phyloP scores from a whole-genome alignment of 2,797 vertebrate species.

The Carapus acus region DNA sequence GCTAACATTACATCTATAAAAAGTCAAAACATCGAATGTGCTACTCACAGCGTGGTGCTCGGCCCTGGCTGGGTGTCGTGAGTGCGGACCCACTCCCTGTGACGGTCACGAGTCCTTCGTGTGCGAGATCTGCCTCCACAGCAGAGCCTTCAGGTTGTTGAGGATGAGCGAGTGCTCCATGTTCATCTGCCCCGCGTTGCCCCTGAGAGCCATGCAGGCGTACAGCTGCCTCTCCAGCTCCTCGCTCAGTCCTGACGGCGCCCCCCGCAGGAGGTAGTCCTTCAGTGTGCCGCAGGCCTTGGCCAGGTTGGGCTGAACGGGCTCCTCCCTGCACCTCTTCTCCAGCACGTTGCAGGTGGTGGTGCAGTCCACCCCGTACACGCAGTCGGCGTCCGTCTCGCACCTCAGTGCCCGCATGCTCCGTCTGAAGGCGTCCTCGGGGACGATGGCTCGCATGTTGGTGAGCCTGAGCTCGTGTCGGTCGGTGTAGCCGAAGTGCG shows the following conservation, averaged over 20 bases:
- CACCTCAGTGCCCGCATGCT: constrained; percentile 84
- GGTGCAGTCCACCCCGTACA: constrained; percentile 86
- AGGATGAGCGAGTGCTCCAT: constrained; percentile 98
- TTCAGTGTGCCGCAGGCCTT: constrained; percentile 91
- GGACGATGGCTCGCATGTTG: constrained; percentile 81
- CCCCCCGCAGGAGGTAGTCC: constrained; percentile 91
- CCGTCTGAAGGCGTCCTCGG: constrained; percentile 84
- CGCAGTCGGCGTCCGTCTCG: constrained; percentile 84
- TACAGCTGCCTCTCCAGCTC: constrained; percentile 96
- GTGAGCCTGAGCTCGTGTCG: constrained; percentile 78
- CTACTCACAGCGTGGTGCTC: constrained; percentile 42
- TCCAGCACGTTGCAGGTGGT: constrained; percentile 83
- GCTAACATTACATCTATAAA: neutral
- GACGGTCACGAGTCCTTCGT: constrained; percentile 87
- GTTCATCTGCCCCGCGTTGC: constrained; percentile 91
- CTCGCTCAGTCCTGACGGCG: constrained; percentile 82
- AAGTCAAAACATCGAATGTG: constrained; percentile 29
- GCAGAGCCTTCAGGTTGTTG: constrained; percentile 94
- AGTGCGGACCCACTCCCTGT: neutral
- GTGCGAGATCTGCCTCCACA: constrained; percentile 99
- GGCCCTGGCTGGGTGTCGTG: constrained; percentile 5
- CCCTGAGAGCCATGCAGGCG: constrained; percentile 90
- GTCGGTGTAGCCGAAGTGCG: constrained; percentile 70
- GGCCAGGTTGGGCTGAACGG: constrained; percentile 88
- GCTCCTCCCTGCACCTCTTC: constrained; percentile 84